Conservation (phyloP, 2,113 vertebrate genomes). For the Myrmophylax atrothorax region DNA sequence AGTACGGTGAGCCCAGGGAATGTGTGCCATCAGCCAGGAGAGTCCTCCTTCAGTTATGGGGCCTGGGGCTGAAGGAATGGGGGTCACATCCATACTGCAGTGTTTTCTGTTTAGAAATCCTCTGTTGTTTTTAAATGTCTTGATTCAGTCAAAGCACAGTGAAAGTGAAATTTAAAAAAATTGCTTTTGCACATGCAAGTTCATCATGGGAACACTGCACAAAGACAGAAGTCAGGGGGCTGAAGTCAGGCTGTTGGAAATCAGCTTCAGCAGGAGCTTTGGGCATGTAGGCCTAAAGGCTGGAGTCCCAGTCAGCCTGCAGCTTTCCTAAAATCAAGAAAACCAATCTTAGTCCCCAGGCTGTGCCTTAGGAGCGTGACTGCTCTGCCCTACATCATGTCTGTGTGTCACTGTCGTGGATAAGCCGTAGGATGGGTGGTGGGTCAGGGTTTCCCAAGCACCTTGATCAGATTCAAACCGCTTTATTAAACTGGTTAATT, state of each 20-base stretch:
- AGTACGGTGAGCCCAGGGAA: not conserved
- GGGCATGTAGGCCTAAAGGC: not conserved
- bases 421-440: not conserved
- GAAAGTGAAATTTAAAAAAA: not conserved
- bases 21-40: not conserved
- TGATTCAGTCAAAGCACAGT: not conserved
- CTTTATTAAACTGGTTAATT: conserved; percentile 64
- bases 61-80: not conserved
- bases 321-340: not conserved
- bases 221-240: not conserved
- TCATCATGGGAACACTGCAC: not conserved
- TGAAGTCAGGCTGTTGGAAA: not conserved
- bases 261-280: not conserved
- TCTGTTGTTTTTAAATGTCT: not conserved
- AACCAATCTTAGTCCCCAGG: accelerated
- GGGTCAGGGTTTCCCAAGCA: not conserved
- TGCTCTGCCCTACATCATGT: not conserved
- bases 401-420: not conserved
- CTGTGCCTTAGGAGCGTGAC: accelerated
- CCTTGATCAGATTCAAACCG: conserved; percentile 22
- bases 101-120: not conserved
- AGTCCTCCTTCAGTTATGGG: not conserved
- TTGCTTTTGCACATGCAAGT: not conserved
- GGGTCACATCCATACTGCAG: not conserved
- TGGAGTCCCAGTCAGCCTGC: not conserved